Base-by-base conservation (phyloP, 2,888 invertebrate species). In the Stegophylla sp. region DNA sequence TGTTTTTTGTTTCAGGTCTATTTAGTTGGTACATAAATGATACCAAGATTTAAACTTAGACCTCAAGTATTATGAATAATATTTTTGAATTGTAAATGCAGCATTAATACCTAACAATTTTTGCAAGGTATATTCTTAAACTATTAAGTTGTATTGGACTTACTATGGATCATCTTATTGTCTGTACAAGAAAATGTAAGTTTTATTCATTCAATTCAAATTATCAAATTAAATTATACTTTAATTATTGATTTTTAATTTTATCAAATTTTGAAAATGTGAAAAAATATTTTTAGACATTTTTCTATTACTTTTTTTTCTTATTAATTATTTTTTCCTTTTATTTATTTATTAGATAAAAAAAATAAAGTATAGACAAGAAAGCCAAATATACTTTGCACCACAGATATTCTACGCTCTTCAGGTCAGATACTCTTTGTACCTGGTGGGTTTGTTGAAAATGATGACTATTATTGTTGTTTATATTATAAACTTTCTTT, bases 21-120 rank as follows among this genome's bases (percentile, higher is more conserved):
- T 61, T 76, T 75, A 75, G 69, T 83, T 83, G 83, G 83, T 83
- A 83, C 74, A 48, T 73, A 82, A 73, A 82, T 83, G 82, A 82
- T 83, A 83, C 83, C 83, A 83, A 83, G 61, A 81, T 81, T 72
- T 81, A 75, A 73, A 53, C 69, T 66, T 79, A 79, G 79, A 79
- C 61, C 23, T 61, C 48, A 53, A 56, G 23, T 64, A 75, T 69
- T 77, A 41, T 26, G 23, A 53, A 63, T 53, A 67, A 75, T 43
- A 41, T 51, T 45, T 72, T 63, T 28, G 23, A 66, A 67, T 67
- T 56, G 26, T 73, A 64, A 53, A 64, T 64, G 20, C 56, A 56
- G 63, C 17, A 5, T 74, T 53, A 63, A 67, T 82, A 82, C 73
- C 73, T 79, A 63, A 63, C 23, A 34, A 72, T n/a, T 56, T n/a